phyloP scores from a whole-genome alignment of 2,113 vertebrate species.

The Gadus macrocephalus region DNA sequence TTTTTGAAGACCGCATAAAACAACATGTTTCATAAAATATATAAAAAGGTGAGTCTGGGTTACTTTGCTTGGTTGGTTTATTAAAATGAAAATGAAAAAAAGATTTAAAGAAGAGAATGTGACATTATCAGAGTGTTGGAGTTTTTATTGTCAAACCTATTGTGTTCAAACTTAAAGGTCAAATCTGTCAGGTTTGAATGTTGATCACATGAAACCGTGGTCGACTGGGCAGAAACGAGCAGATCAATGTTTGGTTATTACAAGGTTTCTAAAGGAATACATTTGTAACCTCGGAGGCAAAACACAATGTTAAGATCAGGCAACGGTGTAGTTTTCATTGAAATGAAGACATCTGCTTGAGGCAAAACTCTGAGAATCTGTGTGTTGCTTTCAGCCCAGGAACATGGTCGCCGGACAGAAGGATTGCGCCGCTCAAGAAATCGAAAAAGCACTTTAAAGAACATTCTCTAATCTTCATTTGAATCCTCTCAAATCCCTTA shows the following conservation, averaged over 20 bases:
- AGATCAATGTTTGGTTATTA: constrained; percentile 52
- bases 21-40: constrained; percentile 25
- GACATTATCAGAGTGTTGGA: constrained; percentile 14
- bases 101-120: background rate
- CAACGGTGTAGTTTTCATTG: background rate
- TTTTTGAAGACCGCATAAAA: constrained; percentile 29
- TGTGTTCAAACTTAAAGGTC: constrained; percentile 10
- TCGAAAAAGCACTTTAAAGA: background rate
- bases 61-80: background rate
- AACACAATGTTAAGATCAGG: constrained; percentile 19
- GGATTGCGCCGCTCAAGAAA: background rate
- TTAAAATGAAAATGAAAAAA: constrained; percentile 6
- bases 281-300: constrained; percentile 36
- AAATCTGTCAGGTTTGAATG: constrained; percentile 3
- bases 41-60: background rate
- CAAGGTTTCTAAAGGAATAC: constrained; percentile 29
- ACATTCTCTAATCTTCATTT: background rate
- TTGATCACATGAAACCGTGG: constrained; percentile 17
- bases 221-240: constrained; percentile 25
- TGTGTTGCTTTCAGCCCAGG: background rate
- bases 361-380: constrained; percentile 14
- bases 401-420: background rate
- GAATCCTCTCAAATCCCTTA: background rate
- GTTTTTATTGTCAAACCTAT: constrained; percentile 9
- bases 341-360: constrained; percentile 23